A percentile compares a stretch with the other conserved stretches of the same genome.
phyloP scores from a whole-genome alignment of 2,888 invertebrate genomes.

The Drosophila meridionalis region DNA sequence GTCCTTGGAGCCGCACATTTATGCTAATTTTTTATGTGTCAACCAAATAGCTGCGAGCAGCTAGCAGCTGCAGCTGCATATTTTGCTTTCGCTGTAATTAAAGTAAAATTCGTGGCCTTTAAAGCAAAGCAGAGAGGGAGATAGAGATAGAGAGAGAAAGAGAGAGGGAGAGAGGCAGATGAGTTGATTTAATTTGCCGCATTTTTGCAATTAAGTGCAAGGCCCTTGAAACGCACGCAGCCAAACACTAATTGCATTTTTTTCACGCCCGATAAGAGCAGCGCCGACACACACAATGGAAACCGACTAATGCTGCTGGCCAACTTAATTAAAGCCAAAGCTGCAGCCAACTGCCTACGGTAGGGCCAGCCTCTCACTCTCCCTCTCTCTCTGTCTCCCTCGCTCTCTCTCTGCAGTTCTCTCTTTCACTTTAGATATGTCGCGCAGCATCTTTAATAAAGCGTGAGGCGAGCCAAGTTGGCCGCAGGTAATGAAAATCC shows the following conservation, averaged over 20 bases:
- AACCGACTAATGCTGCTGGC: constrained; percentile 39
- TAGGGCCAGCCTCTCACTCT: not conserved
- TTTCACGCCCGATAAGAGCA: constrained; percentile 72
- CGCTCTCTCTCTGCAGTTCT: not conserved
- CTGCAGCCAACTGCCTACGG: constrained; percentile 65
- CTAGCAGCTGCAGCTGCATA: constrained; percentile 19
- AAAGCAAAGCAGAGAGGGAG: not conserved
- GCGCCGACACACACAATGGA: constrained; percentile 43
- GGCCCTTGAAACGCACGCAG: constrained; percentile 65
- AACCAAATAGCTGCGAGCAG: constrained; percentile 40
- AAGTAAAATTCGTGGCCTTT: constrained; percentile 52
- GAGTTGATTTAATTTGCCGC: constrained; percentile 71
- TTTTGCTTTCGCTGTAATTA: constrained; percentile 83
- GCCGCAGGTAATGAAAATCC: constrained; percentile 81
- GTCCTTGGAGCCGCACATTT: constrained; percentile 52
- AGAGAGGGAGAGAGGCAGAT: not conserved
- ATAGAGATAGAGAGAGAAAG: not conserved
- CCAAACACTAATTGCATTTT: constrained; percentile 78
- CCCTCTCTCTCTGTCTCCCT: not conserved
- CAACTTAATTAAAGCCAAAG: constrained; percentile 77
- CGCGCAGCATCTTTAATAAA: constrained; percentile 69
- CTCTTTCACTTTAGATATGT: not conserved
- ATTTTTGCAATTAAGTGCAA: constrained; percentile 72
- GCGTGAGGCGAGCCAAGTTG: constrained; percentile 66
- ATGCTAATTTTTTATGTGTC: constrained; percentile 75